These are phyloP conservation scores for Indri indri DNA, from an alignment of 2,113 vertebrate species.

Conservation along the genomic window DNA sequence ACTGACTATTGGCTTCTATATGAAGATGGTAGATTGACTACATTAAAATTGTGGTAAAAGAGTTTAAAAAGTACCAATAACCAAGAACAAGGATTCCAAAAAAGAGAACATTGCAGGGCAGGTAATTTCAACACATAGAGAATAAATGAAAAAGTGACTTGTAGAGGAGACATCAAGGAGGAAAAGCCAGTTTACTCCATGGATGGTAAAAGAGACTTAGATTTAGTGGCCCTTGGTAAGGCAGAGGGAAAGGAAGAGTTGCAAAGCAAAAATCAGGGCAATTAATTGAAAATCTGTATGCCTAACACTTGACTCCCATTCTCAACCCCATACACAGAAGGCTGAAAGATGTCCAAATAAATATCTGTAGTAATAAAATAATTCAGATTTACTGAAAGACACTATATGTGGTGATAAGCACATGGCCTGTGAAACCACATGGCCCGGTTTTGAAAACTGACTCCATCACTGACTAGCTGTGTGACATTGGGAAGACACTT, in stretches of 20 bases:
- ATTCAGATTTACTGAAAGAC: too few relatives aligned
- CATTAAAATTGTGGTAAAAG: not conserved
- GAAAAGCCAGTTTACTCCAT: not conserved
- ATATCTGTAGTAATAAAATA: not conserved
- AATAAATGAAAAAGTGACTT: not conserved
- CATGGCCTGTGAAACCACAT: not conserved
- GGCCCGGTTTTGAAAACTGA: not conserved
- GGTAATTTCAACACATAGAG: not conserved
- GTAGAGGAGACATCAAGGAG: not conserved
- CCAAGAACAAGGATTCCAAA: not conserved
- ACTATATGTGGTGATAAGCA: not conserved
- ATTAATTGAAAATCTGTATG: not conserved
- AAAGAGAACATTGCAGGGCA: not conserved
- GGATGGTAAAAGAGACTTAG: not conserved
- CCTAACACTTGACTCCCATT: not conserved
- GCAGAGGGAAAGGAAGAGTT: not conserved
- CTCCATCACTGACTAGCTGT: not conserved
- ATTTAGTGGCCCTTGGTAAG: not conserved
- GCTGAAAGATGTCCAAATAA: not conserved
- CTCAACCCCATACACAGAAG: not conserved
- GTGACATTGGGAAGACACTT: not conserved
- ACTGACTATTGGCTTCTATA: not conserved
- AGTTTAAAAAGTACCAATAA: not conserved
- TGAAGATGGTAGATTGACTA: not conserved
- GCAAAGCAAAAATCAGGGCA: not conserved